Evolutionary conservation across 2,888 invertebrate genomes (phyloP), one percentile per base, ranked within the genome.

Genomic region (Argyra leucocephala): DNA sequence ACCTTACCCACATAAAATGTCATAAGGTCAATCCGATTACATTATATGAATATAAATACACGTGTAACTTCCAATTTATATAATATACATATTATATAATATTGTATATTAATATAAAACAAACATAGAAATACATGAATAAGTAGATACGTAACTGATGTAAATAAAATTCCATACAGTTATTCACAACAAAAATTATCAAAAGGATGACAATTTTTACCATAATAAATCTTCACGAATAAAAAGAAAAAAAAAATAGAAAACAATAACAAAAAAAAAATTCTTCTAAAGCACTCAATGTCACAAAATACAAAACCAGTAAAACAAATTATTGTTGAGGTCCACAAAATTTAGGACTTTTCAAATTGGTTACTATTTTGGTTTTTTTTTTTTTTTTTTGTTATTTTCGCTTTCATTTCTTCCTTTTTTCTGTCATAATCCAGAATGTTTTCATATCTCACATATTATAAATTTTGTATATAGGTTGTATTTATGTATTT

Each of bases 141-240:
- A 37, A 15, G 37, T 9, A 48, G 4, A 48, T 31, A 31, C 26
- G 4, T 31, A 31, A 2, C 31, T 31, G 12, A 2, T 26, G 4
- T 26, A 6, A 26, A 6, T 6, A 26, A 26, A 26, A 9, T 26
- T 31, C 1, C 31, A 31, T 31, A 31, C 12, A n/a, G 31, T 31
- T 26, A 26, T 26, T 31, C n/a, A 31, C 31, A 31, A 31, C 12
- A 31, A 31, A 31, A 31, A 31, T 31, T 26, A 26, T 26, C 26
- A 48, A 48, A 48, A 48, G 48, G 48, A 48, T 48, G 48, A 48
- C 48, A 48, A 48, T 48, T 48, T 48, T 48, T 48, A 48, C 48
- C 48, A 48, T 48, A 15, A 48, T 48, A 48, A 48, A 48, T 48
- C 48, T 48, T 48, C 15, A 48, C 1, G 4, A 48, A 18, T 48